A percentile compares a stretch with the other conserved stretches of the same genome.
Conservation (phyloP, 2,113 vertebrate genomes). For the Gnathonemus echidnorhynchus region DNA sequence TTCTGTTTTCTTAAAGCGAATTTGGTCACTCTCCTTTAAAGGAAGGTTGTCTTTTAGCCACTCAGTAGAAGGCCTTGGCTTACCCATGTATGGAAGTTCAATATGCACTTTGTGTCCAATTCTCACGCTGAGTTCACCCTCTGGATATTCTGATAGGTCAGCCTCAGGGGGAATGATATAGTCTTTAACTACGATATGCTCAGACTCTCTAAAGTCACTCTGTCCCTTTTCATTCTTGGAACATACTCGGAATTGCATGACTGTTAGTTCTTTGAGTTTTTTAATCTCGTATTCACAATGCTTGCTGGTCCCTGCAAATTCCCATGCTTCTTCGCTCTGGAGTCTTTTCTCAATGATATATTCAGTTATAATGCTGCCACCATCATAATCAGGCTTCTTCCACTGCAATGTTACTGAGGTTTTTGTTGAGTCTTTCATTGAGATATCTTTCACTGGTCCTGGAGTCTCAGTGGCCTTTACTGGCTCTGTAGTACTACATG, state of each 20-base stretch:
- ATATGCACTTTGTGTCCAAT: conserved; percentile 89
- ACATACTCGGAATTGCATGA: conserved; percentile 83
- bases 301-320: conserved; percentile 75
- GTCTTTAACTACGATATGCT: conserved; percentile 85
- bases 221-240: conserved; percentile 92
- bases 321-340: conserved; percentile 74
- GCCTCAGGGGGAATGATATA: conserved; percentile 87
- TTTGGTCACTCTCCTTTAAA: conserved; percentile 86
- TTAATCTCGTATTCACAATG: conserved; percentile 78
- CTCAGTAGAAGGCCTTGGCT: conserved; percentile 78
- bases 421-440: conserved; percentile 95
- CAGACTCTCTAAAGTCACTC: conserved; percentile 73
- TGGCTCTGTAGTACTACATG: conserved; percentile 81
- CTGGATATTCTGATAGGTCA: conserved; percentile 80
- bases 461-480: conserved; percentile 88
- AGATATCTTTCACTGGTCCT: conserved; percentile 78
- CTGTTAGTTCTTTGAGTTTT: conserved; percentile 86
- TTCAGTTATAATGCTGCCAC: conserved; percentile 89
- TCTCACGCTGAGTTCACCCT: conserved; percentile 70
- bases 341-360: conserved; percentile 87
- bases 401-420: conserved; percentile 83
- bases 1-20: conserved; percentile 89
- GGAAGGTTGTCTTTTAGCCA: conserved; percentile 92
- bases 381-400: conserved; percentile 92
- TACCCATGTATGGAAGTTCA: conserved; percentile 90